These are phyloP conservation scores for Eulemur coronatus DNA, from an alignment of 2,797 vertebrate genomes.

Conservation along the genomic window DNA sequence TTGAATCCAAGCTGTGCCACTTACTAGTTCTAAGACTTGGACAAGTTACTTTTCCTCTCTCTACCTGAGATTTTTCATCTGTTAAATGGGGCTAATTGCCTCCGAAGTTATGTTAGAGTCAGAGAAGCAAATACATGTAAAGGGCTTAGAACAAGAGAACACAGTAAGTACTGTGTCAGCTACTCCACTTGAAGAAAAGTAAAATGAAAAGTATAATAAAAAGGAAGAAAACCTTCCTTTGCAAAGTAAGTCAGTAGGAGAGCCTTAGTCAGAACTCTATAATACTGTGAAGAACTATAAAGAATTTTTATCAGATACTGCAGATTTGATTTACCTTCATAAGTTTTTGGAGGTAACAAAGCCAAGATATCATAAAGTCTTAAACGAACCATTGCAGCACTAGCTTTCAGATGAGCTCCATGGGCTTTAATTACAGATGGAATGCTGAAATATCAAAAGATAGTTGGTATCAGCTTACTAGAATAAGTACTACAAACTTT, in stretches of 20 bases:
- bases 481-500: neutral
- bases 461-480: neutral
- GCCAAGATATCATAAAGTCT: constrained; percentile 98
- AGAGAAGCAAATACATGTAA: neutral
- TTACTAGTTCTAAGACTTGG: neutral
- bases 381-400: constrained; percentile 99
- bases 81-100: neutral
- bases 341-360: constrained; percentile 97
- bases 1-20: neutral
- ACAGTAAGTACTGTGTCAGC: neutral
- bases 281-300: neutral
- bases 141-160: neutral
- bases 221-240: neutral
- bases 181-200: neutral
- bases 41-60: neutral
- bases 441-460: constrained; percentile 86
- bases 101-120: neutral
- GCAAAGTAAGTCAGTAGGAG: neutral
- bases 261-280: neutral
- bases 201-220: neutral
- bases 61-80: neutral
- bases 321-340: constrained; percentile 91
- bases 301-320: neutral
- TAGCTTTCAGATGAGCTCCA: constrained; percentile 98
- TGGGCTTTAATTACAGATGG: constrained; percentile 98